Conservation (phyloP, 2,888 invertebrate species). For the Mactromeris polynyma region DNA sequence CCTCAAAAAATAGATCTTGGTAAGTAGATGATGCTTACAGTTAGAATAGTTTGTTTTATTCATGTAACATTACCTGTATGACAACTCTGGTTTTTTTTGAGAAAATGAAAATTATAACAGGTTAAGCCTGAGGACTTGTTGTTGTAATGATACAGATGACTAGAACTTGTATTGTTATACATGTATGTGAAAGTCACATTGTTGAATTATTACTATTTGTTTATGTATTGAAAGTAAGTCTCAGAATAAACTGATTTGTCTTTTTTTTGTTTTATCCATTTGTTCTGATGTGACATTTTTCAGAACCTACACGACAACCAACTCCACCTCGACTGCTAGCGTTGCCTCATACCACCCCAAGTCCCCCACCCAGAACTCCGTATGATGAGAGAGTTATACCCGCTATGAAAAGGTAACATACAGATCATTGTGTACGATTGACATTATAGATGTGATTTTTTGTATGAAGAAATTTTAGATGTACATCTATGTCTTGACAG, state of each 20-base stretch:
- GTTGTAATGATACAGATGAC: no score
- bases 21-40: slow-evolving; percentile 54
- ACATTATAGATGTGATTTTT: slow-evolving; percentile 6
- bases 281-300: no score
- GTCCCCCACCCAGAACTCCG: slow-evolving; percentile 75
- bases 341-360: slow-evolving; percentile 70
- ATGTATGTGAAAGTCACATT: no score
- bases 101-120: no score
- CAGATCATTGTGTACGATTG: background rate
- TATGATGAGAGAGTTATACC: slow-evolving; percentile 95
- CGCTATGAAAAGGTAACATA: slow-evolving; percentile 92
- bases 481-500: background rate
- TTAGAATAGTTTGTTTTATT: background rate
- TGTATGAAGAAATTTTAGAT: background rate
- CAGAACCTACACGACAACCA: slow-evolving; percentile 76
- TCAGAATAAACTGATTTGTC: no score
- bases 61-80: no score
- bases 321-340: slow-evolving; percentile 78
- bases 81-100: no score
- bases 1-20: slow-evolving; percentile 76
- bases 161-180: no score
- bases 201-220: no score
- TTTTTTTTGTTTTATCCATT: no score
- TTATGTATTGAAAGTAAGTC: no score
- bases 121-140: no score